A percentile compares a stretch with the other conserved stretches of the same genome.
phyloP scores from a whole-genome alignment of 2,113 vertebrate species.

The Prietella phreatophila region DNA sequence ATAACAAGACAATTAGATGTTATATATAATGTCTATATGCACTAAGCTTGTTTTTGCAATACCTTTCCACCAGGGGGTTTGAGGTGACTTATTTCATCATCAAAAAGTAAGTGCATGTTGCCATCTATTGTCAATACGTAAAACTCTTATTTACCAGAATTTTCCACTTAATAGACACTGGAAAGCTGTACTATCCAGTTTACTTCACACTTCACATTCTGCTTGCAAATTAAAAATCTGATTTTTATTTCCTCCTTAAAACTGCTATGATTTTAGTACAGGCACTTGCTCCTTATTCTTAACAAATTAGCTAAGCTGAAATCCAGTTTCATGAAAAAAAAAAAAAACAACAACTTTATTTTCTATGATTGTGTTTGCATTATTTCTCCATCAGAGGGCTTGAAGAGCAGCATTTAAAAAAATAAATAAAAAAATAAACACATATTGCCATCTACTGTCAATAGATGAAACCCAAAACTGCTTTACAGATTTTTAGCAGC shows the following conservation, averaged over 20 bases:
- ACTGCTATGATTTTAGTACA: neutral
- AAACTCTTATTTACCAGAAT: neutral
- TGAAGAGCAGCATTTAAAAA: neutral
- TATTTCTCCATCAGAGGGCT: neutral
- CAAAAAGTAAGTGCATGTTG: conserved; percentile 11
- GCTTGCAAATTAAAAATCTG: neutral
- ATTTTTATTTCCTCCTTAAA: neutral
- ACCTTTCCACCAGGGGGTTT: conserved; percentile 27
- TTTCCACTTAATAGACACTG: neutral
- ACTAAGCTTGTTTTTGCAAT: neutral
- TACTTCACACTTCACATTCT: neutral
- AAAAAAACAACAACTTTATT: neutral
- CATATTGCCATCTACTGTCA: conserved; percentile 10
- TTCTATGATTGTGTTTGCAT: neutral
- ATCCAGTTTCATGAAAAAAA: neutral
- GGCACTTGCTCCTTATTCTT: neutral
- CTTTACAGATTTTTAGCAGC: neutral
- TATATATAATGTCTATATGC: neutral
- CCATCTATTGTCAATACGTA: conserved; percentile 7
- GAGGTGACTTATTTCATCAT: neutral
- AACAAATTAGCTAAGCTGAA: neutral
- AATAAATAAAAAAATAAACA: neutral
- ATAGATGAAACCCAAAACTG: no score
- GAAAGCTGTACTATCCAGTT: no score
- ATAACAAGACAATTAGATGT: neutral